A percentile compares a stretch with the other conserved stretches of the same genome.
Conservation (phyloP, 37 sponge, comb jelly and placozoan genomes). For the Dysidea cf. avara region DNA sequence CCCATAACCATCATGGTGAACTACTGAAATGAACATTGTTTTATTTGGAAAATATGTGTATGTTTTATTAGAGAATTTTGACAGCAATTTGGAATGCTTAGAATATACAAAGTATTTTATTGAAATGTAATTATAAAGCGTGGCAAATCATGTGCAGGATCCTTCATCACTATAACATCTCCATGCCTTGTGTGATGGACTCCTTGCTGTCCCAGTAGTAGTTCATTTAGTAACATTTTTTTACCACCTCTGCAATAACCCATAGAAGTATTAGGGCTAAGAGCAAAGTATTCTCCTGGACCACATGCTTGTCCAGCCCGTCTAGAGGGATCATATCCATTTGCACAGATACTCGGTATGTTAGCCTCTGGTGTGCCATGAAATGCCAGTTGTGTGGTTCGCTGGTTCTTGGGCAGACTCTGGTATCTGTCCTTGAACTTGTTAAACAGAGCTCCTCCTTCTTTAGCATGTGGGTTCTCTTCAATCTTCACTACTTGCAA, state of each 20-base stretch:
- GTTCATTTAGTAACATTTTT: conserved; percentile 76
- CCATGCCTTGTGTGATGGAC: conserved; percentile 71
- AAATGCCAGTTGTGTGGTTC: conserved; percentile 75
- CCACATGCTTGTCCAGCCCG: conserved; percentile 70
- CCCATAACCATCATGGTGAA: too few relatives aligned
- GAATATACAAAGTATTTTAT: too few relatives aligned
- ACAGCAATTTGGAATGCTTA: too few relatives aligned
- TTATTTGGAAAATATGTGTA: too few relatives aligned
- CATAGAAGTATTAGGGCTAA: conserved; percentile 46
- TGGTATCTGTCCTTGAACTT: conserved; percentile 36
- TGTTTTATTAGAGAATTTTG: too few relatives aligned
- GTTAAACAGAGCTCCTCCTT: conserved; percentile 63
- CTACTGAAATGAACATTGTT: too few relatives aligned
- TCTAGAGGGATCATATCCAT: conserved; percentile 65
- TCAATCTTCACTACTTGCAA: conserved; percentile 46
- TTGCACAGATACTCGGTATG: conserved; percentile 66
- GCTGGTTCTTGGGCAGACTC: conserved; percentile 40
- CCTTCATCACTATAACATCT: conserved; percentile 75
- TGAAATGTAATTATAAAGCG: conserved; percentile 66
- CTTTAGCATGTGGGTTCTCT: conserved; percentile 71
- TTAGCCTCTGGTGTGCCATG: conserved; percentile 72
- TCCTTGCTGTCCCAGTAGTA: conserved; percentile 60
- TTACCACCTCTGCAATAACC: conserved; percentile 66
- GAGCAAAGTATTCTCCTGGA: conserved; percentile 81
- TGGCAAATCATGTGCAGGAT: conserved; percentile 80